Conservation (phyloP, 2,888 invertebrate species). For the Orchesella flavescens region DNA sequence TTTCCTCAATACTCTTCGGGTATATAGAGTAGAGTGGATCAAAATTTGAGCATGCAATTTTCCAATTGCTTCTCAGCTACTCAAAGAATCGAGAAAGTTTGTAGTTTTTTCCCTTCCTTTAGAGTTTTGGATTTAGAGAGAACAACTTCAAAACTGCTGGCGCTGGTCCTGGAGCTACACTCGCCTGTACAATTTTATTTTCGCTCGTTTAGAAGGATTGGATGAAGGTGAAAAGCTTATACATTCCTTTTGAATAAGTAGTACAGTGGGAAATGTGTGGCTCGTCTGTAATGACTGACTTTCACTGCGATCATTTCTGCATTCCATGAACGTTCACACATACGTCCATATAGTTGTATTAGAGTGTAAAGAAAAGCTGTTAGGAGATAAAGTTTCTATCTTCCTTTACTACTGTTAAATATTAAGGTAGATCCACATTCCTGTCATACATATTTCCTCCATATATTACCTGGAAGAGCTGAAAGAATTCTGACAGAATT, state of each 20-base stretch:
- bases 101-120: not conserved
- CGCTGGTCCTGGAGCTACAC: not conserved
- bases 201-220: not conserved
- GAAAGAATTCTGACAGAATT: conserved; percentile 10
- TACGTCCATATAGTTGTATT: not conserved
- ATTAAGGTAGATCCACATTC: conserved; percentile 32
- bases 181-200: not conserved
- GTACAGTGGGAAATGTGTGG: not conserved
- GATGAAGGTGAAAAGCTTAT: not conserved
- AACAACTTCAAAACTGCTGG: not conserved
- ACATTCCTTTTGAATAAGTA: too few species aligned
- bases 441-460: conserved; percentile 22
- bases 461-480: conserved; percentile 25
- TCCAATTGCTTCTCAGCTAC: too few species aligned
- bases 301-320: conserved; percentile 24
- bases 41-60: too few species aligned
- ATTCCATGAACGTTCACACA: conserved; percentile 29
- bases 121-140: not conserved
- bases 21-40: too few species aligned
- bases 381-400: not conserved
- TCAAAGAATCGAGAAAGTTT: too few species aligned
- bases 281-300: not conserved
- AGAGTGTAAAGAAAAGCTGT: not conserved
- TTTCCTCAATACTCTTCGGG: too few species aligned
- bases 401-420: not conserved